Evolutionary conservation across 2,113 vertebrate species (phyloP), one percentile per base, ranked within the genome.

Genomic region (Sinocyclocheilus anophthalmus): DNA sequence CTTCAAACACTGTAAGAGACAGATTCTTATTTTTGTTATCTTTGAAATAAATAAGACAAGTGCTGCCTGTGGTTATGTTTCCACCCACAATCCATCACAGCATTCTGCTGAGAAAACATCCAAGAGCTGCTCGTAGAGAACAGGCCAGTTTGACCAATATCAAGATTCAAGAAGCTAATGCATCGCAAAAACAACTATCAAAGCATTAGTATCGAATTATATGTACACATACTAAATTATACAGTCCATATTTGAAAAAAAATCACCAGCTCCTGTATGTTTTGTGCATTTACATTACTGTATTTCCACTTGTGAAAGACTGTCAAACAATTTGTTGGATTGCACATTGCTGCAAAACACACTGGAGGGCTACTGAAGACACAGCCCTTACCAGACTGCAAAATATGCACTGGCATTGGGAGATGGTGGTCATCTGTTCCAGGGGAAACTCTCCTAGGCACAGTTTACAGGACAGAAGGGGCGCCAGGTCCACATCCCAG

Each of bases 321-420:
- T 20, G 30, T 9, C 18, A 18, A 18, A 37, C 3, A 37, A 70
- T 37, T 37, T 70, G 67, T 26, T 82, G 45, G 24, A 53, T 16
- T 48, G 26, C n/a, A 11, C 61, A 48, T 30, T 18, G 3, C n/a
- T 16, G 5, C 5, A n/a, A 63, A n/a, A 80, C 30, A 20, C 53
- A 79, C 59, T 39, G 20, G 13, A 67, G 22, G 12, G 45, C 24
- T 12, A 22, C 14, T 48, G 65, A 48, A 83, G 42, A 30, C 18
- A 37, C 45, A 75, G 48, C 14, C 13, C 83, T 87, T 50, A 90
- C 89, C 87, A 76, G 83, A 39, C 95, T 96, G 89, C 96, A 97
- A 94, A 97, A 97, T 90, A 96, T 92, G 89, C 96, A 97, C 76
- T 96, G 96, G 93, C 96, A 97, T 93, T 97, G 96, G 87, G 95